Base-by-base conservation (phyloP, 2,113 vertebrate species). In the Glaucomys volans region DNA sequence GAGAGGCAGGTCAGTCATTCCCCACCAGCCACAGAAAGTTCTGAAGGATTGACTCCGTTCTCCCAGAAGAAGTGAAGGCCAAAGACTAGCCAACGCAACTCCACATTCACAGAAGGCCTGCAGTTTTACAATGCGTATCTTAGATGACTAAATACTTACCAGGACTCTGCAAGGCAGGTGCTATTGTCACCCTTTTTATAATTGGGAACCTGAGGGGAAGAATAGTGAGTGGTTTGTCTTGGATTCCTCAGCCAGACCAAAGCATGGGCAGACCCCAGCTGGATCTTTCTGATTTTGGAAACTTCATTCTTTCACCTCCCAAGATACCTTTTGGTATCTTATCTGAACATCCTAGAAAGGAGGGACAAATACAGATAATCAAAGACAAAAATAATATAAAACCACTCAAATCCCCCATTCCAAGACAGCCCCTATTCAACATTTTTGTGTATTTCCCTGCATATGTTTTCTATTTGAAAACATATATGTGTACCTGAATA, bases 221-320 rank as follows among this genome's bases (percentile, higher is more conserved):
- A 44, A 13, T 0, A 0, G 17, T 4, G 14, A 28, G 7, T 7
- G 0, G 1, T 44, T 42, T 42, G 0, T 40, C 28, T n/a, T 40
- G 54, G 35, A 8, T 47, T 80, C 71, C 32, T 82, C 17, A 18
- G 67, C 40, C 40, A 32, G 37, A 37, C 37, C 0, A 7, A 44
- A 14, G n/a, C 7, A 32, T 11, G 62, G 3, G 0, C 24, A 24
- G 52, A 50, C 4, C 28, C 26, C 20, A 12, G 71, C 35, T 50
- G 32, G 6, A 50, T 13, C 32, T 52, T 44, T 42, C 59, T 74
- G 17, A 93, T 17, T 77, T 11, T 30, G 66, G 13, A 30, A 30
- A 0, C 9, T 14, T 16, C 13, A 14, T 62, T 44, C 32, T 28
- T n/a, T 8, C 22, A 52, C 3, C 8, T 1, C 66, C 5, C 10